Evolutionary conservation across 1,140 invertebrate species (phyloP).

Genomic region (Drosophila insularis): DNA sequence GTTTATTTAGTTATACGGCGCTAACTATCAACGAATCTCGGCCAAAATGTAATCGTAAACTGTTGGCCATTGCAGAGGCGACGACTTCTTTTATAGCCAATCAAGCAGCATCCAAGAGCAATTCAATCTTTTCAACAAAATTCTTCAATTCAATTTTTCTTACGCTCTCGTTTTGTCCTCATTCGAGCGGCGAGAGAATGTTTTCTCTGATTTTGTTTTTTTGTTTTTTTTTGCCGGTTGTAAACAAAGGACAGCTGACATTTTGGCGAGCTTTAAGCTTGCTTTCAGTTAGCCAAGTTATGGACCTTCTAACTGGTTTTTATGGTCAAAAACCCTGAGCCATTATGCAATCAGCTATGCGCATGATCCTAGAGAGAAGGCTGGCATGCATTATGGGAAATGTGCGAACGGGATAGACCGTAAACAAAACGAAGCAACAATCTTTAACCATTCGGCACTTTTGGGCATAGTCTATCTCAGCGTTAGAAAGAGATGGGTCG

Average conservation of each 20-base stretch:
- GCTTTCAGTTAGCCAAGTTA: constrained; percentile 1
- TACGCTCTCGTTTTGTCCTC: not conserved
- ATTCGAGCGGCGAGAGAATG: not conserved
- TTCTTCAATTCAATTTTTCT: constrained; percentile 5
- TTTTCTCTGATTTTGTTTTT: not conserved
- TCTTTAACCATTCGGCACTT: constrained; percentile 14
- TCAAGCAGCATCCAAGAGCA: constrained; percentile 5
- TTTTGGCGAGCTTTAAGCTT: not conserved
- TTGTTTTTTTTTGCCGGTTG: constrained; percentile 34
- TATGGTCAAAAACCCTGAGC: constrained; percentile 18
- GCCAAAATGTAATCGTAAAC: not conserved
- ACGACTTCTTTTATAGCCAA: constrained; percentile 8
- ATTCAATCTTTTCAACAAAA: constrained; percentile 11
- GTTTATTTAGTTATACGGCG: not conserved
- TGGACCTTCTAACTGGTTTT: not conserved
- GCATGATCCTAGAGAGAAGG: constrained; percentile 42
- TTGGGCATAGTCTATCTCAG: constrained; percentile 56
- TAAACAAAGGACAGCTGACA: constrained; percentile 73
- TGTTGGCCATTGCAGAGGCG: not conserved
- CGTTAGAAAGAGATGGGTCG: constrained; percentile 70
- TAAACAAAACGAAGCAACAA: constrained; percentile 70
- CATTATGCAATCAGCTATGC: not conserved
- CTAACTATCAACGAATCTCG: constrained; percentile 8
- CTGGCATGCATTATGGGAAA: not conserved
- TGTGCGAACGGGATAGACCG: constrained; percentile 71